Evolutionary conservation across 2,113 vertebrate genomes (phyloP), one percentile per base, ranked within the genome.

Genomic region (Psittacus erithacus): DNA sequence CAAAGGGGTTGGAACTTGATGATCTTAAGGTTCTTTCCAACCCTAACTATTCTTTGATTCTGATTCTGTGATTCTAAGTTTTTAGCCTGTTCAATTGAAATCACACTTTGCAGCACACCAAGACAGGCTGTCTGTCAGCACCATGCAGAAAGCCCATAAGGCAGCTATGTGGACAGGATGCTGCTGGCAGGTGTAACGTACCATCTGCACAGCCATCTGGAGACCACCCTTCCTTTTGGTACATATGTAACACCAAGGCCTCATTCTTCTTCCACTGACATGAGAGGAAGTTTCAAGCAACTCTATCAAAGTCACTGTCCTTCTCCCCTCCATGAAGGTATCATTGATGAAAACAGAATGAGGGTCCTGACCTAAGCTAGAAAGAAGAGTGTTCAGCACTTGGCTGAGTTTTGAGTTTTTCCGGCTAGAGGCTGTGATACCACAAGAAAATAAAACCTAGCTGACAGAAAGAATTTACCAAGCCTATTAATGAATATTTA

Each of bases 121-220:
- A 81, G 82, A 38, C 82, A 67, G 64, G 64, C 82, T 95, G 78
- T 43, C 75, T 82, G 90, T 73, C 86, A 92, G 80, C 59, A 53
- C 64, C 68, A 63, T 0, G 2, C 53, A 67, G 79, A 82, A 88
- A 90, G 71, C 59, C 94, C 68, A 20, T 86, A 74, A 74, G 76
- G 88, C 88, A 89, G 71, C n/a, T 46, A 8, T 59, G 82, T 67
- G 90, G 88, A 83, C 67, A 63, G 68, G 82, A 86, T 90, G 75
- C 33, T 74, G 57, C 70, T 44, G 75, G 75, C 82, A 97, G 82
- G 90, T 95, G 91, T 88, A 70, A 80, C 2, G 1, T 11, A 83
- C 92, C 92, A 93, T 95, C 92, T 97, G 92, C 82, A 83, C 49
- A 19, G 71, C 90, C 91, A 88, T 93, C 88, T 97, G 96, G 91